Conservation (phyloP, 2,888 invertebrate genomes). For the Aporophyla nigra region DNA sequence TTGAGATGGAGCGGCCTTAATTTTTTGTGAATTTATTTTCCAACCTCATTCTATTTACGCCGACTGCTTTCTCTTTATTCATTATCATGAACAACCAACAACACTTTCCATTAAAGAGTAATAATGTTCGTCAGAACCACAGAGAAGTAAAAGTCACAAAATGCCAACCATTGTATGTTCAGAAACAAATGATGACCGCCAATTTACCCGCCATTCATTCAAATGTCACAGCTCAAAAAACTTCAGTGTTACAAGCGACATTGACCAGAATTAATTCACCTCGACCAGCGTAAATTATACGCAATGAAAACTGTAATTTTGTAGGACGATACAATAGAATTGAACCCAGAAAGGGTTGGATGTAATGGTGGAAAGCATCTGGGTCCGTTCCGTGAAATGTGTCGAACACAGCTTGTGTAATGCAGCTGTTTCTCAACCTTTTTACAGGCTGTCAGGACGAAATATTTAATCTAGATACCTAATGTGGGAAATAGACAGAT, state of each 20-base stretch:
- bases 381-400: constrained; percentile 66
- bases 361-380: constrained; percentile 67
- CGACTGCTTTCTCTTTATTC: background rate
- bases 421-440: constrained; percentile 56
- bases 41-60: background rate
- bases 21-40: background rate
- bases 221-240: constrained; percentile 45
- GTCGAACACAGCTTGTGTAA: constrained; percentile 58
- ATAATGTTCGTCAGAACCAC: constrained; percentile 12
- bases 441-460: constrained; percentile 9
- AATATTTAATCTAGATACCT: background rate
- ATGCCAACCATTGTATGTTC: constrained; percentile 11
- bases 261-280: constrained; percentile 63
- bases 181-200: constrained; percentile 19
- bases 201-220: constrained; percentile 28
- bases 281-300: constrained; percentile 58
- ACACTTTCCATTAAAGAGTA: background rate
- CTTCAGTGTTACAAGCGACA: constrained; percentile 42
- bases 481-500: background rate
- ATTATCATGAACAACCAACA: background rate
- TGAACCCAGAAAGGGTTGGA: constrained; percentile 66
- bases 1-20: too few species aligned
- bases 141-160: constrained; percentile 12
- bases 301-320: constrained; percentile 67
- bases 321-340: constrained; percentile 59